phyloP scores from a whole-genome alignment of 2,113 vertebrate species.

The Ciconia maguari region DNA sequence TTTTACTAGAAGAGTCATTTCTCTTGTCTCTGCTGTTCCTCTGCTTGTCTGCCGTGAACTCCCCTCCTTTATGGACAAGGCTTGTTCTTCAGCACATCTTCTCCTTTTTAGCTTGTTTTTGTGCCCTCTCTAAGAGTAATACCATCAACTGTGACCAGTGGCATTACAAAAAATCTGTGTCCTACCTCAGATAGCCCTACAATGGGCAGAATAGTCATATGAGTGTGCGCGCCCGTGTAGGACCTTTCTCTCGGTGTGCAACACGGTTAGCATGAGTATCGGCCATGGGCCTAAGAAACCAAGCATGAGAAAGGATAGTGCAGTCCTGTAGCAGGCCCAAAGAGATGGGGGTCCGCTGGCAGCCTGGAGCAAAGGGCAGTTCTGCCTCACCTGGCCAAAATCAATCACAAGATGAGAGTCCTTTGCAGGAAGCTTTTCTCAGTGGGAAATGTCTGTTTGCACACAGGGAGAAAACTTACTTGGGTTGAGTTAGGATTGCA shows the following conservation, averaged over 20 bases:
- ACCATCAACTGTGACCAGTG: background rate
- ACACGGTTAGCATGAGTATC: background rate
- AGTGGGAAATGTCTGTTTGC: background rate
- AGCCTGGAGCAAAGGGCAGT: background rate
- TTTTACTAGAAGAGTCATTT: background rate
- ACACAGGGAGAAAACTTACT: background rate
- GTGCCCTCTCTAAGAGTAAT: background rate
- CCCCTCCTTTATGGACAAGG: background rate
- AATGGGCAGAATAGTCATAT: fast-evolving
- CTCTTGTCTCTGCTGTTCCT: background rate
- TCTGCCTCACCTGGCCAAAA: background rate
- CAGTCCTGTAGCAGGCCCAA: background rate
- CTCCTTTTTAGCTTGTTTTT: background rate
- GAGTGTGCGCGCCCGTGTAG: background rate
- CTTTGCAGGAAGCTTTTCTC: background rate
- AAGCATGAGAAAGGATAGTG: fast-evolving
- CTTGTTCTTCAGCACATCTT: background rate
- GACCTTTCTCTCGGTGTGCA: fast-evolving
- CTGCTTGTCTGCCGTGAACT: background rate
- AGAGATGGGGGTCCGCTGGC: background rate
- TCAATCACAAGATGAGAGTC: background rate
- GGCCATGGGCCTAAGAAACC: background rate
- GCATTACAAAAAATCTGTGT: background rate
- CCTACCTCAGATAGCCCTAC: background rate
- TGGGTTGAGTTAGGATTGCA: background rate